Conservation (phyloP, 2,888 invertebrate species). For the Eilema depressum region DNA sequence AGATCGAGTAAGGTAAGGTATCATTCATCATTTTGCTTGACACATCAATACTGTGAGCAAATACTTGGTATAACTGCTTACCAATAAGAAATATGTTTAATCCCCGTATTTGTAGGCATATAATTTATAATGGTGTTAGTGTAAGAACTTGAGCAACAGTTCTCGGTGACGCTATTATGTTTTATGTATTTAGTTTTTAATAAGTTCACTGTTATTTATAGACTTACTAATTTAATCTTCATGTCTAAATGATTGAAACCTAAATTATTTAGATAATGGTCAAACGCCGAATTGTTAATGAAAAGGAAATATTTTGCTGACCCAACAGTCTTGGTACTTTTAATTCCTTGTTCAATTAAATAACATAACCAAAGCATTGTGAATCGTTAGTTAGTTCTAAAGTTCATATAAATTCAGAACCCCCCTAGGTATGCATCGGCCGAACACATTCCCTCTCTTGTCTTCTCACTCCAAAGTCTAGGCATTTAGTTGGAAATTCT, state of each 20-base stretch:
- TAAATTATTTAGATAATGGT: no score
- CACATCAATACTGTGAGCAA: slow-evolving; percentile 76
- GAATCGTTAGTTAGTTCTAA: no score
- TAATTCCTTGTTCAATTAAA: no score
- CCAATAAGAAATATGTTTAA: slow-evolving; percentile 71
- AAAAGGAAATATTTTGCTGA: background rate
- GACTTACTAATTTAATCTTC: background rate
- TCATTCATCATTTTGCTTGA: slow-evolving; percentile 71
- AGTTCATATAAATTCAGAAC: no score
- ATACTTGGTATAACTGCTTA: slow-evolving; percentile 71
- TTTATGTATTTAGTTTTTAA: background rate
- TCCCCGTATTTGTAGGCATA: slow-evolving; percentile 68
- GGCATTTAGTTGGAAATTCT: background rate
- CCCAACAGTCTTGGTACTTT: background rate
- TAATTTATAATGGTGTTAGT: slow-evolving; percentile 60
- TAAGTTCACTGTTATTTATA: background rate
- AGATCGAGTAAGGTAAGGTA: slow-evolving; percentile 51
- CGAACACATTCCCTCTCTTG: no score
- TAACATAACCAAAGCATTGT: no score
- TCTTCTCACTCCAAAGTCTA: background rate
- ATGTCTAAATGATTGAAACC: background rate
- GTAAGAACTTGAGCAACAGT: background rate
- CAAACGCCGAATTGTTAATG: no score
- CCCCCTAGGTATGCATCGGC: no score
- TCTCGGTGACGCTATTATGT: background rate